Evolutionary conservation across 2,888 invertebrate species (phyloP), one percentile per base, ranked within the genome.

Genomic region (Lithophane ornitopus): DNA sequence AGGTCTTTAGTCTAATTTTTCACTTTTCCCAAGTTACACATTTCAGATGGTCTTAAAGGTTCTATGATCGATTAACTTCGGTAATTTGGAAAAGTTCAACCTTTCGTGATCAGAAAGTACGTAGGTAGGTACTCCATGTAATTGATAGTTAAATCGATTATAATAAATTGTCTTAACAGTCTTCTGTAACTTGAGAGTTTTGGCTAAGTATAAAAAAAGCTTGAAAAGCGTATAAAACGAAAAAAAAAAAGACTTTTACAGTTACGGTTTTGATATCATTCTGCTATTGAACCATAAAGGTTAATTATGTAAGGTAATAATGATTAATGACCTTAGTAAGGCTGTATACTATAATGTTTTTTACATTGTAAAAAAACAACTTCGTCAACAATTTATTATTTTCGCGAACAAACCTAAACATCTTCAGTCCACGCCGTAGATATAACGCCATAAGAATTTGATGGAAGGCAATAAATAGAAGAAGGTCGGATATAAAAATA

Each of bases 401-500:
- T 44, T 69, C 14, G 7, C 11, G n/a, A 66, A 66, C 26, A 67
- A 56, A 49, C 14, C 22, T 46, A 26, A 34, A 52, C 26, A 49
- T 72, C 39, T 41, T 46, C n/a, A 76, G 70, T 26, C 54, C 59
- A 54, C 72, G 59, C 73, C 71, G 62, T 26, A 62, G 70, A 72
- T 74, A 77, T 76, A 77, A 78, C 63, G 56, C 49, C 54, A 66
- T 66, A 78, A 58, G 75, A 70, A 70, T 86, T 86, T 86, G 84
- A 88, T 84, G 70, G 82, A 63, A 62, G 56, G 72, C 54, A 75
- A 78, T 81, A 84, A 81, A 87, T 75, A 86, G 66, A 68, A 74
- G 76, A 76, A 85, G 76, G 78, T 71, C 52, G 65, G 52, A 26
- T 65, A 87, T 87, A 87, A 87, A 85, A 85, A 85, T 77, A 78